A percentile compares a stretch with the other conserved stretches of the same genome.
Conservation (phyloP, 2,888 invertebrate genomes). For the Apomyelois bistriatella region DNA sequence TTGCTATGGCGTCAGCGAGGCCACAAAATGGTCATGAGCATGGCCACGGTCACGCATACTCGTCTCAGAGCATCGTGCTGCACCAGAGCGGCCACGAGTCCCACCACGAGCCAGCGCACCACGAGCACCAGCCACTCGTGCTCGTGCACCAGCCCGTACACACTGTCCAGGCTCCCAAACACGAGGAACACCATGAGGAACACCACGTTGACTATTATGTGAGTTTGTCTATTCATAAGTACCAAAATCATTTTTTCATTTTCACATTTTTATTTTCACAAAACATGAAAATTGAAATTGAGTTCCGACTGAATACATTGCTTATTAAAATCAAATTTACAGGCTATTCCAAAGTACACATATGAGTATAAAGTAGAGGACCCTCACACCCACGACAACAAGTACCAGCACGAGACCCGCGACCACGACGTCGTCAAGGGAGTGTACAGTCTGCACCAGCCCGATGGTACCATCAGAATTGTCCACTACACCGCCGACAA, state of each 20-base stretch:
- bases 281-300: too few relatives aligned
- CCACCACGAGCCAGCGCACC: constrained; percentile 24
- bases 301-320: too few relatives aligned
- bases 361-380: constrained; percentile 61
- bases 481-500: constrained; percentile 28
- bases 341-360: constrained; percentile 35
- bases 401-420: constrained; percentile 49
- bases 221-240: constrained; percentile 7
- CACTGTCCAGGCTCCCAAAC: constrained; percentile 12
- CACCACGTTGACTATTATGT: constrained; percentile 31
- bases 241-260: too few relatives aligned
- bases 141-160: constrained; percentile 15
- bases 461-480: constrained; percentile 25
- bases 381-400: constrained; percentile 57
- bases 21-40: constrained; percentile 34
- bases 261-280: too few relatives aligned
- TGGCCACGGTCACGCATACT: constrained; percentile 35
- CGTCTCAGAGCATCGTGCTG: constrained; percentile 40
- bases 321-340: not conserved
- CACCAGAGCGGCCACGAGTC: constrained; percentile 35
- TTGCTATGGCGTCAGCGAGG: constrained; percentile 31
- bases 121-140: constrained; percentile 8
- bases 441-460: constrained; percentile 29
- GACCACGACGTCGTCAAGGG: constrained; percentile 57
- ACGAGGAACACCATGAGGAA: constrained; percentile 18